These are phyloP conservation scores for Meloidogyne exigua DNA, from an alignment of 1,140 invertebrate species.

Conservation along the genomic window DNA sequence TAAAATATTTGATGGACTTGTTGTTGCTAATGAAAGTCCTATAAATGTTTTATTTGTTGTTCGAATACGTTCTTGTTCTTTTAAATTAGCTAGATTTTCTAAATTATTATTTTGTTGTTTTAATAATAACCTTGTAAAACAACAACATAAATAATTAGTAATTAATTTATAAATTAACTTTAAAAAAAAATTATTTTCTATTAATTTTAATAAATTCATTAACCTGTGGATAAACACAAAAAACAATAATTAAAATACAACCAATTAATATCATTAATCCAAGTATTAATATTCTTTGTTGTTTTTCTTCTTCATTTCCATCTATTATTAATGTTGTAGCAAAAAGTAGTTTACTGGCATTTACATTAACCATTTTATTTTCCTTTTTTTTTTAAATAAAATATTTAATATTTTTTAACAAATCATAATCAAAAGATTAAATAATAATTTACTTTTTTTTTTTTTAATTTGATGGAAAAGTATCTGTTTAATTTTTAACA, in stretches of 20 bases:
- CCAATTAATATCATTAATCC: constrained; percentile 41
- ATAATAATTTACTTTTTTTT: not conserved
- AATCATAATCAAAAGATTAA: not conserved
- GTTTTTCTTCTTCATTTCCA: constrained; percentile 6
- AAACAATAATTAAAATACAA: constrained; percentile 50
- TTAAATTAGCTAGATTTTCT: constrained; percentile 31
- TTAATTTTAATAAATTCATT: not conserved
- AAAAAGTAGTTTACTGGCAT: constrained; percentile 4
- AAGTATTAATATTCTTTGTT: constrained; percentile 8
- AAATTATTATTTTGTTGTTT: constrained; percentile 25
- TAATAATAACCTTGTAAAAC: constrained; percentile 2
- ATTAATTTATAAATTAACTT: constrained; percentile 52
- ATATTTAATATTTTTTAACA: not conserved
- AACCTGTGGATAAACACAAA: constrained; percentile 51
- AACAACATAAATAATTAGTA: constrained; percentile 39
- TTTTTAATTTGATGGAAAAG: too few relatives aligned
- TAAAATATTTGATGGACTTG: constrained; percentile 17
- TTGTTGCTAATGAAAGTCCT: constrained; percentile 18
- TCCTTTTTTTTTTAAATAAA: not conserved
- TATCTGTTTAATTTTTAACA: not conserved
- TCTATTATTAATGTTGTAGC: not conserved
- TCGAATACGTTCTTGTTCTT: constrained; percentile 42
- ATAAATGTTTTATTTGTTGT: constrained; percentile 40
- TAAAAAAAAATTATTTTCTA: constrained; percentile 5
- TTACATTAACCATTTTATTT: constrained; percentile 3